Percentiles rank a stretch among this genome's conserved stretches.
Evolutionary conservation across 2,888 invertebrate species (phyloP).

Genomic region (Taphrorychus bicolor): DNA sequence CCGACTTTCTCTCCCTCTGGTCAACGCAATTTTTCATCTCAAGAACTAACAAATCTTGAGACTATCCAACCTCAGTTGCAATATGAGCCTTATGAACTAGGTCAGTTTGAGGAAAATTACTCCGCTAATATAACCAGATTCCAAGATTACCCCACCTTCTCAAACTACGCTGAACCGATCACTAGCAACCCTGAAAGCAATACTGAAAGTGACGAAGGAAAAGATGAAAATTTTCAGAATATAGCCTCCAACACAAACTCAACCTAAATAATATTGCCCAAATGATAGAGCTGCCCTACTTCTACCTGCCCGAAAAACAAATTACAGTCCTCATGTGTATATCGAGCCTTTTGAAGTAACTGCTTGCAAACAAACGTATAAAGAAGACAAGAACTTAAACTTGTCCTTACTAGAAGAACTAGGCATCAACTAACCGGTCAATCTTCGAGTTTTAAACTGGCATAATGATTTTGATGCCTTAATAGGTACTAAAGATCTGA

Average conservation of each 20-base stretch:
- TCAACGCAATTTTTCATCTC: constrained; percentile 12
- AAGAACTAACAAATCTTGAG: constrained; percentile 25
- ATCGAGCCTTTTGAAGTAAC: constrained; percentile 18
- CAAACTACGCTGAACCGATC: neutral
- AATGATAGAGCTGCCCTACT: constrained; percentile 22
- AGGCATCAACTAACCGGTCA: constrained; percentile 4
- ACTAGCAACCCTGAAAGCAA: constrained; percentile 8
- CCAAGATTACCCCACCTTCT: neutral
- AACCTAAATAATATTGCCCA: constrained; percentile 20
- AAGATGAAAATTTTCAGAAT: constrained; percentile 19
- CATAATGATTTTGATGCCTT: constrained; percentile 19
- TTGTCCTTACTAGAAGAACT: constrained; percentile 14
- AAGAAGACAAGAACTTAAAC: constrained; percentile 20
- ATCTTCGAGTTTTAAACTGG: constrained; percentile 15
- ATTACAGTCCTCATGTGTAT: constrained; percentile 17
- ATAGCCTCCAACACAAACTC: neutral
- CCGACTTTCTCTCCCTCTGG: neutral
- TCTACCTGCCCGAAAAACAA: constrained; percentile 17
- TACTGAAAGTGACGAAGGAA: neutral
- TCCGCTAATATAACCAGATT: neutral
- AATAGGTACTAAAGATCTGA: constrained; percentile 21
- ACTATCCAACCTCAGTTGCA: neutral
- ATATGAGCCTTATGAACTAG: neutral
- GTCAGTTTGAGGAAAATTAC: neutral
- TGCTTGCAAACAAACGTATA: constrained; percentile 8